Evolutionary conservation across 2,113 vertebrate species (phyloP).

Genomic region (Fulmarus glacialis): DNA sequence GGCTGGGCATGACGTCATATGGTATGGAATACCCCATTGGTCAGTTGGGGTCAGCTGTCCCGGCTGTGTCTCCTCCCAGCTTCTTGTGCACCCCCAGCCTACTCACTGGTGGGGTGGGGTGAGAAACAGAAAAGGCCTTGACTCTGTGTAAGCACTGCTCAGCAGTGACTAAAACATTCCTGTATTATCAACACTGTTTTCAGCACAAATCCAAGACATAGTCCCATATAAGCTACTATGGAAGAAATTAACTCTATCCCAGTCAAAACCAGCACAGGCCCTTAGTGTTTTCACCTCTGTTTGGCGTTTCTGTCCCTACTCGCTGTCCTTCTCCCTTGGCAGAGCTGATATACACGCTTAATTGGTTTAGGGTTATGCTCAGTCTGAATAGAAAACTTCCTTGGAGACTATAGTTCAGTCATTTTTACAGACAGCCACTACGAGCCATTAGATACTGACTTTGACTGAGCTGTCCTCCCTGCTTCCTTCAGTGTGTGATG

Average conservation of each 20-base stretch:
- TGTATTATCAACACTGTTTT: not conserved
- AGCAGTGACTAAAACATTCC: not conserved
- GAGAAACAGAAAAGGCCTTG: not conserved
- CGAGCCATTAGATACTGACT: not conserved
- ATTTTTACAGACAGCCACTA: not conserved
- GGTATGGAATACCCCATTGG: not conserved
- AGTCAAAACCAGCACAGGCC: not conserved
- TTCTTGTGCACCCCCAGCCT: not conserved
- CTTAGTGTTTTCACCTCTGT: not conserved
- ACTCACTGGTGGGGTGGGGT: not conserved
- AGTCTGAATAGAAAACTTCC: not conserved
- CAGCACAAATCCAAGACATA: not conserved
- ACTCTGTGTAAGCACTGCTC: not conserved
- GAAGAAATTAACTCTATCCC: not conserved
- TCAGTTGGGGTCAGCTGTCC: not conserved
- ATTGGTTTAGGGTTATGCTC: not conserved
- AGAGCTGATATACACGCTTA: not conserved
- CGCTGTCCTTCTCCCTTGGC: not conserved
- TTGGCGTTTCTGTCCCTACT: rapidly evolving
- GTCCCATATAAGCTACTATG: not conserved
- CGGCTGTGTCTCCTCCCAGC: not conserved
- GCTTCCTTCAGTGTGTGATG: not conserved
- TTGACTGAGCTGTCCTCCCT: not conserved
- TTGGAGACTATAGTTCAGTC: not conserved
- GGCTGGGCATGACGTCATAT: not conserved